Conservation (phyloP, 2,888 invertebrate species). For the Melanostoma mellinum region DNA sequence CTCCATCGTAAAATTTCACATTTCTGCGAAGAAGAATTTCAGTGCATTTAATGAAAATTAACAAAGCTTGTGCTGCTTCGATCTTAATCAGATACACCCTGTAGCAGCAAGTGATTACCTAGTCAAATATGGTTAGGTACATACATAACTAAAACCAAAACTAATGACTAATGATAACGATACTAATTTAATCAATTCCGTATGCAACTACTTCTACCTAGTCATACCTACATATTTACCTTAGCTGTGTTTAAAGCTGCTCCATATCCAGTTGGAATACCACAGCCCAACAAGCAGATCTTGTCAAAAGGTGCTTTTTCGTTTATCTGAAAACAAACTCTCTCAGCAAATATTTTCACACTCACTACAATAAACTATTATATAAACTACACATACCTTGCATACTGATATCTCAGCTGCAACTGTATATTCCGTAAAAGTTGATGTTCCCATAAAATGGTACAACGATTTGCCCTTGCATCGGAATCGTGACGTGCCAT, state of each 20-base stretch:
- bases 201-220: too few relatives aligned
- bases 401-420: slow-evolving; percentile 97
- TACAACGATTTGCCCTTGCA: slow-evolving; percentile 87
- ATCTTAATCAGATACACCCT: too few relatives aligned
- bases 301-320: slow-evolving; percentile 92
- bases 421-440: slow-evolving; percentile 97
- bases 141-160: too few relatives aligned
- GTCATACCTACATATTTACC: slow-evolving; percentile 82
- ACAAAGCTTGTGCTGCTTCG: too few relatives aligned
- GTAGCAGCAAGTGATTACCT: too few relatives aligned
- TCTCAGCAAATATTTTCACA: slow-evolving; percentile 1
- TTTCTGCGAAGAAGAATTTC: too few relatives aligned
- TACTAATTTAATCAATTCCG: too few relatives aligned
- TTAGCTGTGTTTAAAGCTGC: slow-evolving; percentile 96
- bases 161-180: too few relatives aligned
- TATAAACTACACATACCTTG: slow-evolving; percentile 86
- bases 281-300: slow-evolving; percentile 95
- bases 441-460: slow-evolving; percentile 99
- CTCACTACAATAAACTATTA: slow-evolving; percentile 40
- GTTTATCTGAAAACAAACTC: slow-evolving; percentile 83
- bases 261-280: slow-evolving; percentile 97
- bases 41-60: too few relatives aligned
- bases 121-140: too few relatives aligned
- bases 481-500: slow-evolving; percentile 92
- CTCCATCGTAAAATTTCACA: too few relatives aligned